Evolutionary conservation across 2,113 vertebrate genomes (phyloP).

Genomic region (Pycnonotus jocosus): DNA sequence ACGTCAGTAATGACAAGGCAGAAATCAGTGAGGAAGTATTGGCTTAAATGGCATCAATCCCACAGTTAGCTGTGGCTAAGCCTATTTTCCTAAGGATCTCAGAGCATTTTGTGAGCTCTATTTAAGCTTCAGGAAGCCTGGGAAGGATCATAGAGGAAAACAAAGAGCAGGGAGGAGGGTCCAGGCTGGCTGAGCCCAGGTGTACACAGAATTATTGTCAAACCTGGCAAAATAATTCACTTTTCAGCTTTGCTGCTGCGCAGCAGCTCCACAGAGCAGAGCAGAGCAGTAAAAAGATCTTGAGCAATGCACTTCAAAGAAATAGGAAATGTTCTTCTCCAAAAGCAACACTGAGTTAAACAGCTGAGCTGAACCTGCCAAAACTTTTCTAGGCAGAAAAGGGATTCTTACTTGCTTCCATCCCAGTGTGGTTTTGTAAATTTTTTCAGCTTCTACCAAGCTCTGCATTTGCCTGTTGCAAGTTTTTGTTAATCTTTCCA

Average conservation of each 20-base stretch:
- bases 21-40: background rate
- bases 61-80: background rate
- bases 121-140: background rate
- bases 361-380: background rate
- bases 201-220: background rate
- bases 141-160: background rate
- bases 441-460: background rate
- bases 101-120: background rate
- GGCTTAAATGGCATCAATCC: background rate
- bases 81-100: slow-evolving; percentile 12
- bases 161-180: background rate
- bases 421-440: background rate
- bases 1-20: background rate
- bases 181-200: background rate
- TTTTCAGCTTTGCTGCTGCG: background rate
- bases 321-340: background rate
- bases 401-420: background rate
- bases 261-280: background rate
- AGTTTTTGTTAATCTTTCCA: background rate
- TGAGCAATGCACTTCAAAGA: rapidly evolving
- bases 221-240: background rate
- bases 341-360: background rate
- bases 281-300: background rate
- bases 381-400: background rate
- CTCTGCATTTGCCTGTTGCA: background rate